Conservation (phyloP, 2,797 vertebrate genomes). For the Mionectes olivaceus region DNA sequence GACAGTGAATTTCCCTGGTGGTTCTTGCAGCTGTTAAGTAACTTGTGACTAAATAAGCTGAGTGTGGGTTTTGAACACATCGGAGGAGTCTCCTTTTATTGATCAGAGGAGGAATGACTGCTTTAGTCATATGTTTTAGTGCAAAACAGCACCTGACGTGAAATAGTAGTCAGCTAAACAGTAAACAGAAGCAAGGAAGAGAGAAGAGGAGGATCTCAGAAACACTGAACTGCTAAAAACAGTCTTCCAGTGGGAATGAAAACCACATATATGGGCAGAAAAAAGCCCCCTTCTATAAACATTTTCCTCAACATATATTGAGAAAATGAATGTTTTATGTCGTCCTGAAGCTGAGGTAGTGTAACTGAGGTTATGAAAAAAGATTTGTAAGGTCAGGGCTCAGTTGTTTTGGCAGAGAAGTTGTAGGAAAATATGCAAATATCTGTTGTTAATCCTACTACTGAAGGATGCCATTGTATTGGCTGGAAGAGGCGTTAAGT, state of each 20-base stretch:
- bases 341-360: not conserved
- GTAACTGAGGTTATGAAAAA: not conserved
- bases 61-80: not conserved
- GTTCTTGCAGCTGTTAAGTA: not conserved
- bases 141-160: not conserved
- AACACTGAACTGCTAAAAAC: not conserved
- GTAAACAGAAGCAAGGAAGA: not conserved
- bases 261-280: not conserved
- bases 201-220: not conserved
- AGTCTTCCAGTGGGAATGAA: not conserved
- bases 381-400: not conserved
- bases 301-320: not conserved
- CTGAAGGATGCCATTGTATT: not conserved
- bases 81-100: not conserved
- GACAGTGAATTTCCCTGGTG: not conserved
- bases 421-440: not conserved
- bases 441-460: conserved; percentile 4
- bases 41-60: not conserved
- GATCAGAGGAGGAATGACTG: not conserved
- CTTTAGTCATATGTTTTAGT: not conserved
- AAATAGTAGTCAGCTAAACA: not conserved
- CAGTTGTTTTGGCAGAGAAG: conserved; percentile 14
- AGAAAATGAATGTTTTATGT: not conserved
- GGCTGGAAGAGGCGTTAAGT: not conserved
- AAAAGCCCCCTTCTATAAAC: not conserved